Percentiles rank a stretch among this genome's conserved stretches.
Conservation (phyloP, 2,888 invertebrate species). For the Micoletzkya japonica region DNA sequence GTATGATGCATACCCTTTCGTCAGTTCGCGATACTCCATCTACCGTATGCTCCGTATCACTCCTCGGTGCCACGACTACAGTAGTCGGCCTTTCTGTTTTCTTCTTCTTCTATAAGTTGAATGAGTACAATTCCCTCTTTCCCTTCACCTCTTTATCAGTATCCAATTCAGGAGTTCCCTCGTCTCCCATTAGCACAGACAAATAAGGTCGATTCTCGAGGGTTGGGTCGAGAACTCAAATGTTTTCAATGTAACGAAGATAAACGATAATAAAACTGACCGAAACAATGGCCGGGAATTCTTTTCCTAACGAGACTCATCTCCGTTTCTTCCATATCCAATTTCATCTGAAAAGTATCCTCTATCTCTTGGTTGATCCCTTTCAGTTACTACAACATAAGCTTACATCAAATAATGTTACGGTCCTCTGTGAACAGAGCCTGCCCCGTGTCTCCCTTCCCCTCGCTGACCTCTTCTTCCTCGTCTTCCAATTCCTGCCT, state of each 20-base stretch:
- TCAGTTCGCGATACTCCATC: constrained; percentile 4
- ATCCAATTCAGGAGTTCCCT: not conserved
- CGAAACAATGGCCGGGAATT: constrained; percentile 23
- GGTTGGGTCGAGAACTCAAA: constrained; percentile 25
- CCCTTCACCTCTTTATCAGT: not conserved
- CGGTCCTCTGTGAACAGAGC: not conserved
- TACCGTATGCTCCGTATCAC: not conserved
- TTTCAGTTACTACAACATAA: not conserved
- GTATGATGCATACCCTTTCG: not conserved
- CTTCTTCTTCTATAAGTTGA: not conserved
- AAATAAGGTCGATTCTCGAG: constrained; percentile 26
- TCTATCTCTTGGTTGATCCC: not conserved
- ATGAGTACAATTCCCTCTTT: not conserved
- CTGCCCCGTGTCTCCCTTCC: not conserved
- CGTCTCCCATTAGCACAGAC: constrained; percentile 20
- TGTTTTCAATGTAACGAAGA: not conserved
- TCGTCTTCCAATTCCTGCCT: not conserved
- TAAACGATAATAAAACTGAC: not conserved
- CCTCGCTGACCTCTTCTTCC: not conserved
- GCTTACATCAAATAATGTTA: not conserved
- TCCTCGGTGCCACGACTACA: not conserved
- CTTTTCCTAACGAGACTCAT: constrained; percentile 5
- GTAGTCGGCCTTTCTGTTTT: not conserved
- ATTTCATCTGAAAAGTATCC: constrained; percentile 1
- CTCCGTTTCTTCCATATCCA: constrained; percentile 19